phyloP scores from a whole-genome alignment of 2,888 invertebrate genomes.

The Macrosiphum euphorbiae region DNA sequence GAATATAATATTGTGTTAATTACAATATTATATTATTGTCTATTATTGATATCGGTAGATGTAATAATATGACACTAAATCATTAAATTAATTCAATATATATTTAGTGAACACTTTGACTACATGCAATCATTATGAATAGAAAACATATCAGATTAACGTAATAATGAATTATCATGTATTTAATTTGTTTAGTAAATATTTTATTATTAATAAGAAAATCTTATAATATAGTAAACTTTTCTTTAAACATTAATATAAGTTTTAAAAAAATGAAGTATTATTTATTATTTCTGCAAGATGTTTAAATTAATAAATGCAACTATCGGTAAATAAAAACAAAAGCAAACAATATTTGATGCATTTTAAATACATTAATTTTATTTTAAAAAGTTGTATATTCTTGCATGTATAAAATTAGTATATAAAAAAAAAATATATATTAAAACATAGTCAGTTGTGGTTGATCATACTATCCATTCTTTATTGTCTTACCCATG shows the following conservation, averaged over 20 bases:
- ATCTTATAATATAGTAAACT: too few relatives aligned
- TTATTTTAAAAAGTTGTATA: background rate
- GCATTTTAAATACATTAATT: background rate
- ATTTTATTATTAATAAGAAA: background rate
- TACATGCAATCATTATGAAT: background rate
- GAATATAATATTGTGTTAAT: background rate
- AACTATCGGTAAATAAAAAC: background rate
- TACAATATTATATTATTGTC: background rate
- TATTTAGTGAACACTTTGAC: background rate
- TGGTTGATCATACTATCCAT: conserved; percentile 48
- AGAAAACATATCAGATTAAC: background rate
- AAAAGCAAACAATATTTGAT: background rate
- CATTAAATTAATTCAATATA: background rate
- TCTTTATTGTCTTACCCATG: conserved; percentile 27
- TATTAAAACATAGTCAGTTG: conserved; percentile 46
- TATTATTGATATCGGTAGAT: background rate
- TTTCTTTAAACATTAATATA: too few relatives aligned
- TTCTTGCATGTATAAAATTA: background rate
- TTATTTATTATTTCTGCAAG: background rate
- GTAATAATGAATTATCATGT: background rate
- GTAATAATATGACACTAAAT: background rate
- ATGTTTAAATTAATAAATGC: background rate
- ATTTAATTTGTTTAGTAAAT: background rate
- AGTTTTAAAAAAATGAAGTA: too few relatives aligned
- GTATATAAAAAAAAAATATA: background rate